Percentiles rank a stretch among this genome's conserved stretches.
These are phyloP conservation scores for Busseola fusca DNA, from an alignment of 2,888 invertebrate species.

Conservation along the genomic window DNA sequence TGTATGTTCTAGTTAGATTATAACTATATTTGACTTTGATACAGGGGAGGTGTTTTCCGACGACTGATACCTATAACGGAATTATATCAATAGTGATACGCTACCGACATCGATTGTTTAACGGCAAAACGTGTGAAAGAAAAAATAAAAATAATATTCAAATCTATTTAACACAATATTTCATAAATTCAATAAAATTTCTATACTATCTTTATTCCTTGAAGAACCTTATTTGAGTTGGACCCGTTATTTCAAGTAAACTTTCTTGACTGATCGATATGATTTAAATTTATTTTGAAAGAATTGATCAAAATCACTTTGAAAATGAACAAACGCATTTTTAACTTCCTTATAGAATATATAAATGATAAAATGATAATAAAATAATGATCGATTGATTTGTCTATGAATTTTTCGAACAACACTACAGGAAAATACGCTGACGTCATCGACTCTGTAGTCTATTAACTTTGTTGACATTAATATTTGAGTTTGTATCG, in stretches of 20 bases:
- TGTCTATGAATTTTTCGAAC: conserved; percentile 43
- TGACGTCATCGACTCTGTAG: conserved; percentile 58
- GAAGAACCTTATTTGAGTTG: not conserved
- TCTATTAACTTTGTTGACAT: conserved; percentile 61
- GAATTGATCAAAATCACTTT: too few species aligned
- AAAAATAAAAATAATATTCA: not conserved
- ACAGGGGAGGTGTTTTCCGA: rapidly evolving
- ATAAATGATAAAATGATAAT: too few species aligned
- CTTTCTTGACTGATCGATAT: too few species aligned
- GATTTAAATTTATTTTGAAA: not conserved
- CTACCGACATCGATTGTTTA: conserved; percentile 31
- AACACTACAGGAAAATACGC: conserved; percentile 55
- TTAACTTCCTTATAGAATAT: too few species aligned
- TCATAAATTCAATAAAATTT: not conserved
- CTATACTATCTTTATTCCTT: rapidly evolving
- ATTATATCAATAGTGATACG: conserved; percentile 49
- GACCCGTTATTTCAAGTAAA: not conserved
- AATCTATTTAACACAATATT: not conserved
- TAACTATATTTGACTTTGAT: too few species aligned
- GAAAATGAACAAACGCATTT: not conserved
- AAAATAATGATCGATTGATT: conserved; percentile 39
- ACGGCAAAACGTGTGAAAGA: conserved; percentile 3
- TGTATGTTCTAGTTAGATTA: rapidly evolving
- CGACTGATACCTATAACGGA: conserved; percentile 38
- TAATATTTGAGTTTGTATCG: conserved; percentile 48